A percentile compares a stretch with the other conserved stretches of the same genome.
Conservation (phyloP, 2,113 vertebrate species). For the Ciconia stormi region DNA sequence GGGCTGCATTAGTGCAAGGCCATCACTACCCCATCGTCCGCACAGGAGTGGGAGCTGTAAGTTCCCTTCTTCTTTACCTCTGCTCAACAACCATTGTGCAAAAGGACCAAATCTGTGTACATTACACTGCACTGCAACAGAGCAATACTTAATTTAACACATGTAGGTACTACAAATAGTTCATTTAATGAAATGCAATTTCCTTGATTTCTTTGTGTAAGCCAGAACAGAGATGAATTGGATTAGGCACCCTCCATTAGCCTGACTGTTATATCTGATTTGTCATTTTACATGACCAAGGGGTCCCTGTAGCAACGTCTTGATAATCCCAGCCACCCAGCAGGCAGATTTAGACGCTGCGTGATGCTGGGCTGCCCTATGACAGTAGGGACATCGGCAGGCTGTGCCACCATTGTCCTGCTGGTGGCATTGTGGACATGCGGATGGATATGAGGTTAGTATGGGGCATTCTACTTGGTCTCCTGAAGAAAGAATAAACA, state of each 20-base stretch:
- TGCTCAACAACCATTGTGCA: background rate
- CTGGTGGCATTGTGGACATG: background rate
- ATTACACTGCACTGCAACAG: background rate
- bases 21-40: fast-evolving
- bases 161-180: background rate
- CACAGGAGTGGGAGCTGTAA: background rate
- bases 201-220: background rate
- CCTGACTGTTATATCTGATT: background rate
- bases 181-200: background rate
- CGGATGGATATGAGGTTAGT: background rate
- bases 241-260: background rate
- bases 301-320: background rate
- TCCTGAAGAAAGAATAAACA: background rate
- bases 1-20: too few species aligned
- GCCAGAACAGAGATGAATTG: background rate
- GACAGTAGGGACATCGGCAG: background rate
- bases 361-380: background rate
- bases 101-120: background rate
- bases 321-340: background rate
- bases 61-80: background rate
- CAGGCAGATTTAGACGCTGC: background rate
- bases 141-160: background rate
- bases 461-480: background rate
- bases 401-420: background rate
- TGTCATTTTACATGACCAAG: background rate